Percentiles rank a stretch among this genome's conserved stretches.
These are phyloP conservation scores for Cephonodes hylas DNA, from an alignment of 2,888 invertebrate species.

Conservation along the genomic window DNA sequence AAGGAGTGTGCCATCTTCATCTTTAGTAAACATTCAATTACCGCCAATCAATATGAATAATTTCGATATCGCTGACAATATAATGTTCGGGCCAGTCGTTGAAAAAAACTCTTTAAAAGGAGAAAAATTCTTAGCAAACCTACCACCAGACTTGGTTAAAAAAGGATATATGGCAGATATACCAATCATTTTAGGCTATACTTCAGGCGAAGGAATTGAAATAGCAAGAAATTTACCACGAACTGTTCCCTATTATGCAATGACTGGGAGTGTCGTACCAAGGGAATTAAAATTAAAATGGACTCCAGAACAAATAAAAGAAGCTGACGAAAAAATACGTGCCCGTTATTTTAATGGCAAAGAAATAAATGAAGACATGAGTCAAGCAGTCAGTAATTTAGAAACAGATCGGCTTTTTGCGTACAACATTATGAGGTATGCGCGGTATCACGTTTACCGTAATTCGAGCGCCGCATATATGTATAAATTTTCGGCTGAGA, in stretches of 20 bases:
- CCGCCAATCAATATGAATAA: constrained; percentile 46
- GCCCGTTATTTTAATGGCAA: constrained; percentile 57
- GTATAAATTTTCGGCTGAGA: constrained; percentile 65
- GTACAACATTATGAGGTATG: constrained; percentile 62
- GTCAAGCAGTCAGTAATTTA: constrained; percentile 53
- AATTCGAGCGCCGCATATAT: constrained; percentile 52
- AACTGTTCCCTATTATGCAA: constrained; percentile 40
- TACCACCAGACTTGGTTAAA: constrained; percentile 49
- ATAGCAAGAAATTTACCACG: constrained; percentile 52
- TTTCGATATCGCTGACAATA: constrained; percentile 56
- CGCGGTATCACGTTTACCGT: constrained; percentile 45
- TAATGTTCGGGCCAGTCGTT: constrained; percentile 69
- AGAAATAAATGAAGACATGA: constrained; percentile 41
- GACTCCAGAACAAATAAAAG: constrained; percentile 39
- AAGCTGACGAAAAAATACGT: constrained; percentile 54
- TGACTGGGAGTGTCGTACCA: constrained; percentile 58
- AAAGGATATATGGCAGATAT: constrained; percentile 54
- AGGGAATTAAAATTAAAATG: constrained; percentile 65
- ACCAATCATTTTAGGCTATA: constrained; percentile 67
- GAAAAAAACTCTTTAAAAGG: constrained; percentile 53
- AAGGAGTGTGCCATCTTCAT: constrained; percentile 47
- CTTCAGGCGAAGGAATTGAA: constrained; percentile 72
- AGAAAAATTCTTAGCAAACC: constrained; percentile 38
- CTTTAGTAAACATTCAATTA: constrained; percentile 58
- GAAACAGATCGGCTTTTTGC: constrained; percentile 60